Base-by-base conservation (phyloP, 2,113 vertebrate species). In the Corythornis vintsioides region DNA sequence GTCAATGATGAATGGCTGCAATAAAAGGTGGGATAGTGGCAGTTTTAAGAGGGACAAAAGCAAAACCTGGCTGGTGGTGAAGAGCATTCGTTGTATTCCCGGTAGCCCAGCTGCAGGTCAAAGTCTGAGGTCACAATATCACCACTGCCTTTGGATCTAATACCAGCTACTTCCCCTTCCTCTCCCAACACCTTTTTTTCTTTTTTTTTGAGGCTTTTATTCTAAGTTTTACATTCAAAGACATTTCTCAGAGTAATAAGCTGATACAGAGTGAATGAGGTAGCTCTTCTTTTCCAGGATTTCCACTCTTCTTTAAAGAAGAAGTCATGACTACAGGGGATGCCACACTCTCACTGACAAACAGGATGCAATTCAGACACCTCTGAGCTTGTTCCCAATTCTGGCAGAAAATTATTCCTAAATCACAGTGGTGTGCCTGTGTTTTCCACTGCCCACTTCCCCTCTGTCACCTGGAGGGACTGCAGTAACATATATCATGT, bases 1-100 rank as follows among this genome's bases (percentile, higher is more conserved):
- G 86, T 64, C 3, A 18, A 67, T 96, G 95, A 96, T 88, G 73
- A 95, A 96, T 91, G 65, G 48, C 73, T 86, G 92, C 84, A 96
- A 97, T 95, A 96, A 97, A 94, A 94, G 63, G 59, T 52, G 56
- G 76, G 73, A 88, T 2, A 88, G 83, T 65, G 40, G 72, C 74
- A 66, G 85, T 67, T 81, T 91, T 38, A 94, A 95, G 84, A 40
- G 80, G 83, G 67, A 91, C 70, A 94, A 84, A 96, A 90, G 84
- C 76, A 86, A 90, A 96, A 94, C 55, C 66, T 86, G 90, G 81
- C 82, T 87, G 64, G 35, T 83, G 66, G 33, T 66, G 65, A 95
- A 57, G 26, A 87, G 64, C 48, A 66, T 57, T 70, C 2, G 4
- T 82, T 43, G 50, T 14, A 38, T 92, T 83, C 79, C 57, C 25